Conservation (phyloP, 1,140 invertebrate species). For the Cardiocondyla obscurior region DNA sequence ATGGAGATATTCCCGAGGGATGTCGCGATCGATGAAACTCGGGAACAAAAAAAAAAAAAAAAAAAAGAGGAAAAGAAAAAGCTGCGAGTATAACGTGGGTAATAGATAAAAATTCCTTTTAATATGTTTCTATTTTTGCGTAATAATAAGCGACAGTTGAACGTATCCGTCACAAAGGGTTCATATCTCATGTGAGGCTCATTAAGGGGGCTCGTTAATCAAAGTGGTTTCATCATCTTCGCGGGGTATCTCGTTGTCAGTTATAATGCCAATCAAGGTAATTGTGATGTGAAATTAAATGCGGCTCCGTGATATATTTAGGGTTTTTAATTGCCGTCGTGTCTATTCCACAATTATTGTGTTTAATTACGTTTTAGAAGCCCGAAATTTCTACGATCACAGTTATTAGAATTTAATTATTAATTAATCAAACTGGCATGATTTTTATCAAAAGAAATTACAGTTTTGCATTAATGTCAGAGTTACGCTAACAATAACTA, state of each 20-base stretch:
- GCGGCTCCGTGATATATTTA: neutral
- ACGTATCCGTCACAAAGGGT: neutral
- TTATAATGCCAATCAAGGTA: neutral
- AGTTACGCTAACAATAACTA: neutral
- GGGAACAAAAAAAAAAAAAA: too few relatives aligned
- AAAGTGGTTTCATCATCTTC: neutral
- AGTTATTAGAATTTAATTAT: too few relatives aligned
- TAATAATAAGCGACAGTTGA: neutral
- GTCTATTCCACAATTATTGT: neutral
- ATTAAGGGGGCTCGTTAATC: neutral
- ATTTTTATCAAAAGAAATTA: neutral
- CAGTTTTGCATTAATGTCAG: neutral
- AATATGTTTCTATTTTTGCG: neutral
- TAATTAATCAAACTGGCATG: too few relatives aligned
- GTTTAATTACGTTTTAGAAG: too few relatives aligned
- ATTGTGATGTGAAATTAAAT: neutral
- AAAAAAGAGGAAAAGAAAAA: too few relatives aligned
- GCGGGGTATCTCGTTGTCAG: neutral
- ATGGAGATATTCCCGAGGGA: slow-evolving; percentile 1
- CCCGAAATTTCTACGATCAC: too few relatives aligned
- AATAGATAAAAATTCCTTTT: neutral
- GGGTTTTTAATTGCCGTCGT: neutral
- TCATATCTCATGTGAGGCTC: neutral
- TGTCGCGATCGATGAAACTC: slow-evolving; percentile 8
- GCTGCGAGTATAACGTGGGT: neutral